These are phyloP conservation scores for Coecobrya sp. DNA, from an alignment of 2,888 invertebrate species.

Conservation along the genomic window DNA sequence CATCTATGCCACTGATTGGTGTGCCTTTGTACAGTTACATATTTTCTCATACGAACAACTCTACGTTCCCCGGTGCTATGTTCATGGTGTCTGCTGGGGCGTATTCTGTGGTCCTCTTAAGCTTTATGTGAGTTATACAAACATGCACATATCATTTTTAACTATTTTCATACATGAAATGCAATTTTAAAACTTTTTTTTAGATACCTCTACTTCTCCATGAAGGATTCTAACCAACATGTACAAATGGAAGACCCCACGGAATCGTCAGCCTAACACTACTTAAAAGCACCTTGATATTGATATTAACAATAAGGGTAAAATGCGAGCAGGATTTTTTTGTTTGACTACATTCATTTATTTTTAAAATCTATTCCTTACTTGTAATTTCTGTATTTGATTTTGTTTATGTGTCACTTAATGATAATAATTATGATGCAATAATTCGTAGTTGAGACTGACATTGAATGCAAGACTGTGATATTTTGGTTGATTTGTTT, in stretches of 20 bases:
- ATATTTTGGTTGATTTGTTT: conserved; percentile 22
- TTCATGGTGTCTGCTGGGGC: conserved; percentile 89
- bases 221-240: conserved; percentile 64
- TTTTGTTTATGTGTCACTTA: background rate
- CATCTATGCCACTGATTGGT: conserved; percentile 90
- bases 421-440: too few species aligned
- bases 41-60: conserved; percentile 90
- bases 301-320: too few species aligned
- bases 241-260: conserved; percentile 60
- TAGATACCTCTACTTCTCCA: conserved; percentile 77
- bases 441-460: background rate
- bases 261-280: conserved; percentile 23
- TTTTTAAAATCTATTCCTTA: too few species aligned
- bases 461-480: conserved; percentile 51
- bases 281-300: background rate
- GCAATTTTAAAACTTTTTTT: background rate
- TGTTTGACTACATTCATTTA: too few species aligned
- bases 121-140: conserved; percentile 80
- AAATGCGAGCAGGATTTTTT: too few species aligned
- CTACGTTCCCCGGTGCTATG: conserved; percentile 90
- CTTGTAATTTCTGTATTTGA: background rate
- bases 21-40: conserved; percentile 91
- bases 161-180: background rate
- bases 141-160: background rate
- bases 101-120: conserved; percentile 87